A percentile compares a stretch with the other conserved stretches of the same genome.
phyloP scores from a whole-genome alignment of 2,797 vertebrate genomes.

The Linurgus olivaceus region DNA sequence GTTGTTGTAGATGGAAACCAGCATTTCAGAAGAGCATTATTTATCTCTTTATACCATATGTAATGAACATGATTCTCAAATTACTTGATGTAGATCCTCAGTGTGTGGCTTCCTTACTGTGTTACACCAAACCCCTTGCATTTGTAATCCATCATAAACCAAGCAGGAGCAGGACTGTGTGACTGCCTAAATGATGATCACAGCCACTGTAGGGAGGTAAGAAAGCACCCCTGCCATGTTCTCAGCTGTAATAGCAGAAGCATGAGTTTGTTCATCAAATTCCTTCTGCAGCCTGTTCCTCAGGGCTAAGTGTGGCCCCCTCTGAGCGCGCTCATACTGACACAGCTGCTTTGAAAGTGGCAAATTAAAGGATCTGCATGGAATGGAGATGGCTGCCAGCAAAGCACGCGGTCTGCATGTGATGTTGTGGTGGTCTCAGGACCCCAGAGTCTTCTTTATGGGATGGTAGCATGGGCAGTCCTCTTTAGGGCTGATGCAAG shows the following conservation, averaged over 20 bases:
- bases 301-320: constrained; percentile 16
- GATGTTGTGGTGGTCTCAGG: constrained; percentile 37
- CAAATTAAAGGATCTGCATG: constrained; percentile 52
- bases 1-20: neutral
- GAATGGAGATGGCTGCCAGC: constrained; percentile 29
- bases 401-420: constrained; percentile 47
- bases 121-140: neutral
- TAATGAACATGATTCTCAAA: neutral
- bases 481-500: constrained; percentile 50
- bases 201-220: neutral
- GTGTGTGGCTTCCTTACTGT: neutral
- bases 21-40: neutral
- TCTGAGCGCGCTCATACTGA: constrained; percentile 33
- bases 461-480: constrained; percentile 37
- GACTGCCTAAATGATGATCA: neutral
- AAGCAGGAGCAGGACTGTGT: neutral
- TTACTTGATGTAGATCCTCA: neutral
- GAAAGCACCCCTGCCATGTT: neutral
- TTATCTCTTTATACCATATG: neutral
- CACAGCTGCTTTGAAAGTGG: constrained; percentile 59
- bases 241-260: neutral
- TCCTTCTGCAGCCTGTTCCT: neutral
- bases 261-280: neutral
- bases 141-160: neutral
- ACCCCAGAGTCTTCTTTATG: constrained; percentile 25